A percentile compares a stretch with the other conserved stretches of the same genome.
Conservation (phyloP, 2,113 vertebrate genomes). For the Hyaena hyaena region DNA sequence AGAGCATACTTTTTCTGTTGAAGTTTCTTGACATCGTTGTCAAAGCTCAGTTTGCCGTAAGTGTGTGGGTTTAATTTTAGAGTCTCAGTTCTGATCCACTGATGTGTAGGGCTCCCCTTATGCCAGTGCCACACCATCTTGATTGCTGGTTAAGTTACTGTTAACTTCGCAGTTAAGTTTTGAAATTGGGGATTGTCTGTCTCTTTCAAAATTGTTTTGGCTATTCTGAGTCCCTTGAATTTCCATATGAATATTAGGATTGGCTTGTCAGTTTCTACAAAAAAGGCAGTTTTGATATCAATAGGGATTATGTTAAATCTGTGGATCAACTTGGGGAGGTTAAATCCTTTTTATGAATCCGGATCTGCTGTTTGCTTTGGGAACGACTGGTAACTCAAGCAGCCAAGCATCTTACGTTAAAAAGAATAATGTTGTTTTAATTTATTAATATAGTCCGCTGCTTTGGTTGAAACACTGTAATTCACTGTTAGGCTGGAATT, state of each 20-base stretch:
- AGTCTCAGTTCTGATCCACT: not conserved
- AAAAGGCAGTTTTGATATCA: not conserved
- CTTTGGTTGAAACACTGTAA: not conserved
- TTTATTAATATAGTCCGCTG: not conserved
- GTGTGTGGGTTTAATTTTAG: not conserved
- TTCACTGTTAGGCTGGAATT: not conserved
- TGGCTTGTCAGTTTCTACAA: conserved; percentile 22
- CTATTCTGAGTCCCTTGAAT: not conserved
- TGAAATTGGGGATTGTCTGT: not conserved
- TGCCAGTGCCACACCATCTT: not conserved
- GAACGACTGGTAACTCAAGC: conserved; percentile 3
- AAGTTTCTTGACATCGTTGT: not conserved
- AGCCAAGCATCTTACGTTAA: conserved; percentile 4
- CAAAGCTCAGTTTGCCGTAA: not conserved
- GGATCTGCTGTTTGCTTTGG: not conserved
- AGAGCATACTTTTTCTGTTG: not conserved
- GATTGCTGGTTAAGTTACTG: not conserved
- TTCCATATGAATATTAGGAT: conserved; percentile 18
- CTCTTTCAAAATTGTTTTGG: conserved; percentile 30
- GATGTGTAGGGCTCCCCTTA: not conserved
- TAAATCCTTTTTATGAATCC: not conserved
- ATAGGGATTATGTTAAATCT: conserved; percentile 4
- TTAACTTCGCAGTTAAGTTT: not conserved
- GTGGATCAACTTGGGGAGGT: not conserved
- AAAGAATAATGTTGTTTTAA: not conserved